Percentiles rank a stretch among this genome's conserved stretches.
Evolutionary conservation across 2,113 vertebrate species (phyloP).

Genomic region (Tympanuchus pallidicinctus): DNA sequence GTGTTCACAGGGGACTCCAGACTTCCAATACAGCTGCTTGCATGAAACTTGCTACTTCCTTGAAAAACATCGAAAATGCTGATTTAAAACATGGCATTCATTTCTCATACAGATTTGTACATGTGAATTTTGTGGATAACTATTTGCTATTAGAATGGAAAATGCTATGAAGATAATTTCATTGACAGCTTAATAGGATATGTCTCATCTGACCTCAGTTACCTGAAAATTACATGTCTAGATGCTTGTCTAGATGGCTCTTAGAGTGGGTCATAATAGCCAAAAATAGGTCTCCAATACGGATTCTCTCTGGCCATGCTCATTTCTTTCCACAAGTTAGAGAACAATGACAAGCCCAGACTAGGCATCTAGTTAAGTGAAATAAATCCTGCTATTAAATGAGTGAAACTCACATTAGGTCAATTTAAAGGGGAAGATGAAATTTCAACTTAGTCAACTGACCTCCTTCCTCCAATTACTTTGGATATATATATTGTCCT

Average conservation of each 20-base stretch:
- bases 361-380: neutral
- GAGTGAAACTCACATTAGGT: neutral
- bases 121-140: neutral
- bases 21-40: neutral
- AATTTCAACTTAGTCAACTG: neutral
- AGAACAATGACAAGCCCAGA: neutral
- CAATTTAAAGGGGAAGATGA: neutral
- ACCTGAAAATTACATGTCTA: constrained; percentile 1
- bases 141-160: neutral
- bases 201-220: neutral
- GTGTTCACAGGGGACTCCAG: rapidly evolving
- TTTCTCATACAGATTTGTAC: neutral
- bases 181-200: neutral
- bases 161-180: neutral
- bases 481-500: neutral
- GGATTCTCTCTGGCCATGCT: neutral
- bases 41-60: neutral
- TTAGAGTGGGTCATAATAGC: neutral
- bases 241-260: neutral
- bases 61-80: neutral
- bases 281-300: constrained; percentile 9
- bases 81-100: neutral
- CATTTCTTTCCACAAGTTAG: neutral
- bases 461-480: neutral
- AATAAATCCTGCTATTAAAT: neutral